These are phyloP conservation scores for Lacerta agilis DNA, from an alignment of 2,797 vertebrate genomes.

Conservation along the genomic window DNA sequence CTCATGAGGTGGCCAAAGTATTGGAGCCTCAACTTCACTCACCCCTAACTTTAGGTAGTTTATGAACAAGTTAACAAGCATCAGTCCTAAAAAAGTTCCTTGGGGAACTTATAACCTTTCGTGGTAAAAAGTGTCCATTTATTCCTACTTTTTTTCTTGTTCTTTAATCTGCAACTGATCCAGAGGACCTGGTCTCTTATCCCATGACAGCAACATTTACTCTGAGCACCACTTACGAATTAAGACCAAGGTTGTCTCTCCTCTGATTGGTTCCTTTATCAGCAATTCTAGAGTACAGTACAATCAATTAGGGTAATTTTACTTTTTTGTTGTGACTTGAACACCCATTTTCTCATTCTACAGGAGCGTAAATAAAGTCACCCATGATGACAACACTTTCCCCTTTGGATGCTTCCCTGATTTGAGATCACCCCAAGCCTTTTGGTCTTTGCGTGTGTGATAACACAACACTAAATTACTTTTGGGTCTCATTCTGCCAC, in stretches of 20 bases:
- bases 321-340: not conserved
- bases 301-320: not conserved
- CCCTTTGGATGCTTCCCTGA: not conserved
- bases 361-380: not conserved
- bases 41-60: too few relatives aligned
- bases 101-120: not conserved
- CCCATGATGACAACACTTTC: not conserved
- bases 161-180: slow-evolving; percentile 4
- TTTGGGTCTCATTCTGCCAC: not conserved
- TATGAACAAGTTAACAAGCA: too few relatives aligned
- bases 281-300: not conserved
- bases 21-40: too few relatives aligned
- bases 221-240: not conserved
- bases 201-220: not conserved
- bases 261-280: not conserved
- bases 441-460: not conserved
- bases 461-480: not conserved
- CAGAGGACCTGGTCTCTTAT: not conserved
- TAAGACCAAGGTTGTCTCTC: not conserved
- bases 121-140: not conserved
- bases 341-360: not conserved
- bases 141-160: not conserved
- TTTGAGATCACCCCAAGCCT: not conserved
- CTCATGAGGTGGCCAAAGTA: too few relatives aligned
- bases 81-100: not conserved